Evolutionary conservation across 2,113 vertebrate species (phyloP).

Genomic region (Ochotona princeps): DNA sequence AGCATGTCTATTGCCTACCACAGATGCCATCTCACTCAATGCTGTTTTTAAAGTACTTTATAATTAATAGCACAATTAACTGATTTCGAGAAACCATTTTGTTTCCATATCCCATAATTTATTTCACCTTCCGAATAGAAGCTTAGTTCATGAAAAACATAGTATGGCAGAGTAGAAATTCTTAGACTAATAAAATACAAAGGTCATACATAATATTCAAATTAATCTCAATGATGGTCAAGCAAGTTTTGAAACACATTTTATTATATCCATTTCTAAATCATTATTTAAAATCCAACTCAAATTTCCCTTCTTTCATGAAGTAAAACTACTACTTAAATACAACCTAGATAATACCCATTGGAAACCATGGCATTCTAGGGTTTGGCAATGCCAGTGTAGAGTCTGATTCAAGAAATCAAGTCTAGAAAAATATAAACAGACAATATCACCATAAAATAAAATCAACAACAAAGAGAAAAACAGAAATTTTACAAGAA

Average conservation of each 20-base stretch:
- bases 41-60: slow-evolving; percentile 76
- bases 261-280: not conserved
- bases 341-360: not conserved
- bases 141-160: not conserved
- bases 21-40: slow-evolving; percentile 61
- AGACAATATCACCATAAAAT: too few relatives aligned
- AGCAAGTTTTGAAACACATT: not conserved
- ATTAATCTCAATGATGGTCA: not conserved
- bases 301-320: not conserved
- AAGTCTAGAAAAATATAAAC: not conserved
- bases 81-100: slow-evolving; percentile 59
- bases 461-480: too few relatives aligned
- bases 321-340: not conserved
- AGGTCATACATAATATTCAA: not conserved
- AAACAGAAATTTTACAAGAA: too few relatives aligned
- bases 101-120: slow-evolving; percentile 24
- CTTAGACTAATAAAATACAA: not conserved
- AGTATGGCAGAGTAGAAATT: not conserved
- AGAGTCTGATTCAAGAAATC: not conserved
- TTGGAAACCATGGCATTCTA: not conserved
- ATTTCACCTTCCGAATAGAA: slow-evolving; percentile 39
- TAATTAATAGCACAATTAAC: slow-evolving; percentile 75
- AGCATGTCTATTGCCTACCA: slow-evolving; percentile 73
- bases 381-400: not conserved
- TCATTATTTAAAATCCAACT: not conserved